A percentile compares a stretch with the other conserved stretches of the same genome.
Evolutionary conservation across 2,797 vertebrate genomes (phyloP).

Genomic region (Oreochromis grahami): DNA sequence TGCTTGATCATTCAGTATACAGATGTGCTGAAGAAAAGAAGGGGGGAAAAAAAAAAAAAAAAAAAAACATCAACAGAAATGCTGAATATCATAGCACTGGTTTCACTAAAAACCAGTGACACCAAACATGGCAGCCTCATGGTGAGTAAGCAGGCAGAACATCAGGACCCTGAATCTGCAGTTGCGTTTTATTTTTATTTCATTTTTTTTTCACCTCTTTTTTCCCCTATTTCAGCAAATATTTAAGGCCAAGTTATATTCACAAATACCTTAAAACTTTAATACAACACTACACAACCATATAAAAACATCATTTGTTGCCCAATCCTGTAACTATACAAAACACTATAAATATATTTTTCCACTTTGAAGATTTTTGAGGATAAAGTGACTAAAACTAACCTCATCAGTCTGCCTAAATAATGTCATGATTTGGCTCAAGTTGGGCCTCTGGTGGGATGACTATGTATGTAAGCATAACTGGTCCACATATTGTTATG

Average conservation of each 20-base stretch:
- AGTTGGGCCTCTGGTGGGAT: neutral
- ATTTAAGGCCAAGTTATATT: neutral
- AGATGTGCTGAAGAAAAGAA: conserved; percentile 80
- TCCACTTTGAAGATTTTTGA: neutral
- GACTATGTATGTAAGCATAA: neutral
- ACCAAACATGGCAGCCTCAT: neutral
- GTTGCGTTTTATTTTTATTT: neutral
- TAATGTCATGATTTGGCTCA: neutral
- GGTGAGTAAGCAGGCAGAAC: neutral
- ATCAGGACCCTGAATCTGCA: neutral
- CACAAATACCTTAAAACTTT: neutral
- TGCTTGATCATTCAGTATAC: conserved; percentile 80
- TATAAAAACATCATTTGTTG: neutral
- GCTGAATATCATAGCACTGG: neutral
- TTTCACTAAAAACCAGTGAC: neutral
- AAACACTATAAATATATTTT: neutral
- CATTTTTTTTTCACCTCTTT: neutral
- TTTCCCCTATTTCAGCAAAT: neutral
- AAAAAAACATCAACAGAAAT: neutral
- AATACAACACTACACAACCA: neutral
- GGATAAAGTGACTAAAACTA: neutral
- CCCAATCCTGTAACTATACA: neutral
- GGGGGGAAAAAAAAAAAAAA: neutral
- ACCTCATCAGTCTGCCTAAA: neutral
- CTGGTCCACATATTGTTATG: neutral